Conservation (phyloP, 2,797 vertebrate species). For the Strix occidentalis region DNA sequence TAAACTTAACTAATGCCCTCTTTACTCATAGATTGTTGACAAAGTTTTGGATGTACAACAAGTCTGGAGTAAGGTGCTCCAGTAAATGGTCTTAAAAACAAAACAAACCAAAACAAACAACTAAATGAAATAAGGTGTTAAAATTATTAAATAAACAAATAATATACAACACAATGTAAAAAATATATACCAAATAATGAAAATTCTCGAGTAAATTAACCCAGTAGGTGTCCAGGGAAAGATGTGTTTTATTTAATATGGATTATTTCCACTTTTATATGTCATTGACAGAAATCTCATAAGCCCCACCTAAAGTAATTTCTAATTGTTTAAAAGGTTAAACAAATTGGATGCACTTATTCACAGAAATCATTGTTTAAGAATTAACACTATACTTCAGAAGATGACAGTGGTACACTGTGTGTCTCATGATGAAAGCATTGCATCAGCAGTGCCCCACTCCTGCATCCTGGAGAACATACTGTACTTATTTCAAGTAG, state of each 20-base stretch:
- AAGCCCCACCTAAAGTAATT: neutral
- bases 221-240: neutral
- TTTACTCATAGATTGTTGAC: neutral
- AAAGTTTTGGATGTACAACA: neutral
- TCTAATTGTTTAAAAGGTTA: neutral
- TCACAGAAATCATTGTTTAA: neutral
- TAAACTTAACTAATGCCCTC: neutral
- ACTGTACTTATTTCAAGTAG: neutral
- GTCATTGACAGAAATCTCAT: neutral
- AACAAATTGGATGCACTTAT: neutral
- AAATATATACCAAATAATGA: neutral
- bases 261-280: neutral
- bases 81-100: neutral
- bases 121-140: neutral
- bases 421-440: neutral
- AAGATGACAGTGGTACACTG: neutral
- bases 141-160: neutral
- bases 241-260: neutral
- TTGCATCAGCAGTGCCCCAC: neutral
- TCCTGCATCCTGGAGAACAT: neutral
- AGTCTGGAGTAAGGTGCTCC: neutral
- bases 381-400: neutral
- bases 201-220: neutral
- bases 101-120: neutral
- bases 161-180: neutral